Evolutionary conservation across 1,140 invertebrate species (phyloP).

Genomic region (Lutraria rhynchaena): DNA sequence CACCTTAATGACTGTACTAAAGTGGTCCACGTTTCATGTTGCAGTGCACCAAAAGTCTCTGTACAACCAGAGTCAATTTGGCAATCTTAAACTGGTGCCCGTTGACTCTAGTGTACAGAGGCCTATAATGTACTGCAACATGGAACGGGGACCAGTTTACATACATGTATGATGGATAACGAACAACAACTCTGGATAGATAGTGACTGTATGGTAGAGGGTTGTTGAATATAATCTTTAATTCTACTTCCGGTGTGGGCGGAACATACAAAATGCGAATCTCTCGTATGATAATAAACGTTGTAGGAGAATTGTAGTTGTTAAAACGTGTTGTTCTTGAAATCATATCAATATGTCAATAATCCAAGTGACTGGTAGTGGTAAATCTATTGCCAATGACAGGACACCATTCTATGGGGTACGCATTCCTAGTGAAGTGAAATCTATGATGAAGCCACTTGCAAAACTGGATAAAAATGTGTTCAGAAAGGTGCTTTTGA

Average conservation of each 20-base stretch:
- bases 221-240: neutral
- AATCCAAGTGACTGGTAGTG: slow-evolving; percentile 73
- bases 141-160: too few relatives aligned
- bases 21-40: too few relatives aligned
- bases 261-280: slow-evolving; percentile 2
- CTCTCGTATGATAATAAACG: neutral
- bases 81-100: too few relatives aligned
- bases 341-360: slow-evolving; percentile 68
- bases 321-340: neutral
- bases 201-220: slow-evolving; percentile 20
- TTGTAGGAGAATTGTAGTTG: too few relatives aligned
- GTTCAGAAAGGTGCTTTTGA: slow-evolving; percentile 73
- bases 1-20: too few relatives aligned
- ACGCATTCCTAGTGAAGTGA: slow-evolving; percentile 72
- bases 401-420: slow-evolving; percentile 73
- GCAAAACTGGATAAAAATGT: slow-evolving; percentile 69
- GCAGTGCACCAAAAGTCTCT: too few relatives aligned
- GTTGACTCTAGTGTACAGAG: too few relatives aligned
- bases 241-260: slow-evolving; percentile 45
- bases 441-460: slow-evolving; percentile 71
- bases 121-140: too few relatives aligned
- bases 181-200: too few relatives aligned
- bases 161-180: too few relatives aligned
- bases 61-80: too few relatives aligned
- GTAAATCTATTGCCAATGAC: slow-evolving; percentile 63